These are phyloP conservation scores for Eulemur mongoz DNA, from an alignment of 2,797 vertebrate genomes.

Conservation along the genomic window DNA sequence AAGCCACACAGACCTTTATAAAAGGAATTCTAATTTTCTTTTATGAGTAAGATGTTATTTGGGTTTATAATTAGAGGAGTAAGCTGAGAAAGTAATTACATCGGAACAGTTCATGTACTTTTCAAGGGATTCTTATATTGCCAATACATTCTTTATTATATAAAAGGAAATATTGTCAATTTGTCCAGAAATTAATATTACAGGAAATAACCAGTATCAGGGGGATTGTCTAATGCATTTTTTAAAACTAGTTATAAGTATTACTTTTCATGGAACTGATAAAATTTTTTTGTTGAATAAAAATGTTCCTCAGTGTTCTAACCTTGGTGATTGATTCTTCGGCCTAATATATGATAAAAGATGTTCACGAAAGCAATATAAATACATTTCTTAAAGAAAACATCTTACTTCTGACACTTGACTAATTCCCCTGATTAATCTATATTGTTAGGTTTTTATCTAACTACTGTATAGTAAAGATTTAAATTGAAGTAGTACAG, in stretches of 20 bases:
- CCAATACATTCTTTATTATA: neutral
- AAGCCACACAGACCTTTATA: neutral
- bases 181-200: constrained; percentile 42
- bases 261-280: neutral
- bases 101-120: neutral
- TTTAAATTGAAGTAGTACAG: neutral
- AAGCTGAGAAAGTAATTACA: neutral
- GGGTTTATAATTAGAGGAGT: neutral
- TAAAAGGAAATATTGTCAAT: neutral
- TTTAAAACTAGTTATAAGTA: neutral
- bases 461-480: neutral
- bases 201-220: neutral
- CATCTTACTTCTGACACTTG: constrained; percentile 14
- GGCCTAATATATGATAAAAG: neutral
- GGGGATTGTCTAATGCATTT: neutral
- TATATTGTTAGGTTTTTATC: neutral
- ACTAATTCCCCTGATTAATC: neutral
- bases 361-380: neutral
- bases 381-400: neutral
- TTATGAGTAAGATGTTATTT: neutral
- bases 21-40: constrained; percentile 20
- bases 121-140: neutral
- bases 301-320: neutral
- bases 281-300: constrained; percentile 2
- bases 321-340: neutral